Percentiles rank a stretch among this genome's conserved stretches.
Evolutionary conservation across 2,797 vertebrate genomes (phyloP).

Genomic region (Acomys russatus): DNA sequence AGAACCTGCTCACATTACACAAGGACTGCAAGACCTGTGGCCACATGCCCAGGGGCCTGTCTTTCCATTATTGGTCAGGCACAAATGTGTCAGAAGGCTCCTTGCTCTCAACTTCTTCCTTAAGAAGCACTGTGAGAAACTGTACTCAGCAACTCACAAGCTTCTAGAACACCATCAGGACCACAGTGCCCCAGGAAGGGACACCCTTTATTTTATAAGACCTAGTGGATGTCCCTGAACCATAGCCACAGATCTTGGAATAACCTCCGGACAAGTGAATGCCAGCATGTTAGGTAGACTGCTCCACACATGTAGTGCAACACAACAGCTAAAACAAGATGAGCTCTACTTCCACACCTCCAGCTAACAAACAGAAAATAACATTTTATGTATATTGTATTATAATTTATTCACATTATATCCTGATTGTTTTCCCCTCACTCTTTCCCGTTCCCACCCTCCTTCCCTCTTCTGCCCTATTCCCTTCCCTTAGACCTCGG

Average conservation of each 20-base stretch:
- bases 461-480: too few species aligned
- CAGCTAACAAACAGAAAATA: constrained; percentile 41
- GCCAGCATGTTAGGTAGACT: background rate
- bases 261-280: background rate
- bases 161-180: background rate
- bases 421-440: too few species aligned
- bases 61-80: background rate
- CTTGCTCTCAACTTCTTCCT: background rate
- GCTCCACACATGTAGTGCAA: background rate
- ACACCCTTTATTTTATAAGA: background rate
- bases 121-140: background rate
- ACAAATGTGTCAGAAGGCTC: background rate
- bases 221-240: constrained; percentile 15
- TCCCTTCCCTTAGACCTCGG: too few species aligned
- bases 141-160: background rate
- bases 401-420: too few species aligned
- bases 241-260: constrained; percentile 34
- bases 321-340: background rate
- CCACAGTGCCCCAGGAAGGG: background rate
- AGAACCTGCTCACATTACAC: background rate
- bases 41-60: background rate
- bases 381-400: too few species aligned
- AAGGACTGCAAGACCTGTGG: background rate
- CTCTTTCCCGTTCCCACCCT: too few species aligned
- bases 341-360: background rate